Base-by-base conservation (phyloP, 1,140 invertebrate species). In the Nephotettix cincticeps region DNA sequence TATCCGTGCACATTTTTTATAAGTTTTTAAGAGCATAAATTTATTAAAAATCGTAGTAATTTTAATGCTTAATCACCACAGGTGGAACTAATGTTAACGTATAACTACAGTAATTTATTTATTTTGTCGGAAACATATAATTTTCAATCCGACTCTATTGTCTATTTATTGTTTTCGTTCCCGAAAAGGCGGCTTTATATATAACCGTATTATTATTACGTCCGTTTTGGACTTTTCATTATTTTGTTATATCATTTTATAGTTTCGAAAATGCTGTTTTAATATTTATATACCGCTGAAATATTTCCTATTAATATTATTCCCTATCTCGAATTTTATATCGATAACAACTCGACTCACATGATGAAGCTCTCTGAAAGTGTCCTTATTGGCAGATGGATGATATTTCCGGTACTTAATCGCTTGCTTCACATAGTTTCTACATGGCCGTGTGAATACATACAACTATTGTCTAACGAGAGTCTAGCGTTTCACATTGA, bases 401-500 rank as follows among this genome's bases (percentile, higher is more conserved):
- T 23, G 40, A 45, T 19, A 30, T 3, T 36, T 36, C 36, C 23
- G 36, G 36, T 65, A 67, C 32, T 67, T 67, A 43, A 27, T 28
- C 3, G 30, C 30, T 32, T 64, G 61, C 28, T 30, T 61, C 23
- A 64, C 28, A 32, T 64, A n/a, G 30, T 45, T 19, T 27, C 32
- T 25, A 2, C 17, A 2, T 36, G 32, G 36, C n/a, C 63, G n/a
- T 19, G n/a, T 32, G 32, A 32, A 65, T 30, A 32, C n/a, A 19
- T 19, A 17, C 28, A 58, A 14, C 21, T 58, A 13, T 14, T 25
- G 28, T 25, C 27, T n/a, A n/a, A n/a, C n/a, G n/a, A n/a, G 40
- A 67, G 23, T 67, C 3, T 43, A 67, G 40, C 30, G 21, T 25
- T 43, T 14, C 19, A 43, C 64, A 67, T 45, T 28, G 30, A 71